Conservation (phyloP, 2,888 invertebrate genomes). For the Pilophorus perplexus region DNA sequence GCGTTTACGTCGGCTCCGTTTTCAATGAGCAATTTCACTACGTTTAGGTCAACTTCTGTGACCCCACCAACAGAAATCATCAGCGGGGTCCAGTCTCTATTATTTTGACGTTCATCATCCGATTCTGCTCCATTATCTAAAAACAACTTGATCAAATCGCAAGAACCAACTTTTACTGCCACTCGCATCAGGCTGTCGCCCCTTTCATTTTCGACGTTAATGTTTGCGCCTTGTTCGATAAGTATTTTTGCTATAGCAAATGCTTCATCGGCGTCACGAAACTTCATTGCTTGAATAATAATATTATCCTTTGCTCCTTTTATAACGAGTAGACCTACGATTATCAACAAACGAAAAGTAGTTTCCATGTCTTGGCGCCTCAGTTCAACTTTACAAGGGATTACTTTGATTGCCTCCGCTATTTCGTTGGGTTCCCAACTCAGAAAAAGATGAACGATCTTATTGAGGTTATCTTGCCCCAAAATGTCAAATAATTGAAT, state of each 20-base stretch:
- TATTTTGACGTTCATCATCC: background rate
- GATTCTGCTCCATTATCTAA: background rate
- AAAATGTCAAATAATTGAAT: background rate
- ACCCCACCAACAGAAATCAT: constrained; percentile 1
- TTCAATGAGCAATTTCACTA: background rate
- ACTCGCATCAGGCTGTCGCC: constrained; percentile 3
- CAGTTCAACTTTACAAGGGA: constrained; percentile 3
- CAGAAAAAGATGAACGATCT: constrained; percentile 1
- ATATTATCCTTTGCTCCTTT: constrained; percentile 9
- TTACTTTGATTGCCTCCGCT: background rate
- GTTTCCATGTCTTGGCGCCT: background rate
- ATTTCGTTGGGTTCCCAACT: background rate
- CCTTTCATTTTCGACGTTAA: background rate
- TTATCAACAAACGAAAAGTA: background rate
- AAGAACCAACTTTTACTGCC: background rate
- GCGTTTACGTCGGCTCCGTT: constrained; percentile 9
- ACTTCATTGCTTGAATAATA: constrained; percentile 7
- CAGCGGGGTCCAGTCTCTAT: constrained; percentile 2
- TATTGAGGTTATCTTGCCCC: background rate
- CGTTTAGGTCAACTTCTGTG: background rate
- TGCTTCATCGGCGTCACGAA: background rate
- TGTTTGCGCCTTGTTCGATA: background rate
- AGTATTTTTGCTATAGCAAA: background rate
- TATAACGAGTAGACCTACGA: background rate
- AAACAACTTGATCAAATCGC: constrained; percentile 3